Evolutionary conservation across 2,888 invertebrate genomes (phyloP).

Genomic region (Drosophila anomalipes): DNA sequence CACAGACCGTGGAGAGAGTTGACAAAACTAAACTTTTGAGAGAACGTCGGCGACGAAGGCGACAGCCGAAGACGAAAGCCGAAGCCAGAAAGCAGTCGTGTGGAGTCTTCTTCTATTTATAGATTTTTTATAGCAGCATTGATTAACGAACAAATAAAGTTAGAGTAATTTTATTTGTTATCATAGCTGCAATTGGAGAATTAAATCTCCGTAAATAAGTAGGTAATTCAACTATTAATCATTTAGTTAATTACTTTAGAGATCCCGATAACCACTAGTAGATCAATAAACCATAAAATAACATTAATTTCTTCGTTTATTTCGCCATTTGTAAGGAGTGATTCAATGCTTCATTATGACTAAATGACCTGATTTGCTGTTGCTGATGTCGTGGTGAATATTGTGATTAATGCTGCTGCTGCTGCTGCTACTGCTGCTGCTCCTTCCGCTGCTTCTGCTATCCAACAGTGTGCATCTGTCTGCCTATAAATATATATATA

Average conservation of each 20-base stretch:
- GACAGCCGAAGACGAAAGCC: neutral
- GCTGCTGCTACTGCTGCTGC: neutral
- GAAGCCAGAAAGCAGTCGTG: neutral
- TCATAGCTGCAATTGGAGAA: neutral
- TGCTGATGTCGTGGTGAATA: conserved; percentile 7
- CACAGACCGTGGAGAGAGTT: neutral
- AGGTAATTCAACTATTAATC: neutral
- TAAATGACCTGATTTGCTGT: conserved; percentile 24
- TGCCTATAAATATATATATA: conserved; percentile 6
- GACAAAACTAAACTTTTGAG: neutral
- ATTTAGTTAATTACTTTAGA: neutral
- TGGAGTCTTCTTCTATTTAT: neutral
- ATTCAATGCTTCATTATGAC: conserved; percentile 30
- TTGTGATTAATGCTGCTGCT: neutral
- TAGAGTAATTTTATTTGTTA: neutral
- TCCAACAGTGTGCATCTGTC: conserved; percentile 15
- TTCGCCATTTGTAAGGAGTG: conserved; percentile 41
- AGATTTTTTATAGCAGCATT: neutral
- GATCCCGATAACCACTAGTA: no score
- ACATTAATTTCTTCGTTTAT: conserved; percentile 42
- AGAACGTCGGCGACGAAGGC: neutral
- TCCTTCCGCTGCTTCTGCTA: conserved; percentile 15
- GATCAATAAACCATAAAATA: neutral
- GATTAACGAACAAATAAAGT: neutral
- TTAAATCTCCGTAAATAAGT: neutral